A percentile compares a stretch with the other conserved stretches of the same genome.
These are phyloP conservation scores for Calameuta filiformis DNA, from an alignment of 2,888 invertebrate genomes.

Conservation along the genomic window DNA sequence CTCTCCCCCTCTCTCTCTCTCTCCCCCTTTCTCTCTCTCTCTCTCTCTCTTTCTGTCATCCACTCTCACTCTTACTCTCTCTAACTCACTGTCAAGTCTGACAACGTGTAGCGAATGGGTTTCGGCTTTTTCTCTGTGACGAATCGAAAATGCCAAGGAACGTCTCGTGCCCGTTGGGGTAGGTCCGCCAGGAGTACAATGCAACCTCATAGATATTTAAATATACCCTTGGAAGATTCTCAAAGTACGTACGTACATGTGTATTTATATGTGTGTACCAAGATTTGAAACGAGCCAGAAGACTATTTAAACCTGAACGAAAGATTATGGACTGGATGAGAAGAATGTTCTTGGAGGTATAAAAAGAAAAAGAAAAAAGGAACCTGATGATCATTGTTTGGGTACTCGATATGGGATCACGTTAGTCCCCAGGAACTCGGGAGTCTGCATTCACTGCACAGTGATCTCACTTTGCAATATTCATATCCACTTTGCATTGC, in stretches of 20 bases:
- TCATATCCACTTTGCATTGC: conserved; percentile 53
- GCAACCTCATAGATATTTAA: conserved; percentile 7
- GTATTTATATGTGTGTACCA: background rate
- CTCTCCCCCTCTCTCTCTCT: background rate
- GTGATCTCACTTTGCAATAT: conserved; percentile 47
- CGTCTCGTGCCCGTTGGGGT: conserved; percentile 42
- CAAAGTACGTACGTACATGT: background rate
- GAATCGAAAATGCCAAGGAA: conserved; percentile 38
- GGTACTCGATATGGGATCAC: background rate
- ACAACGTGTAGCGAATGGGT: conserved; percentile 48
- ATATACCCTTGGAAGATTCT: background rate
- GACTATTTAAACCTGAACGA: background rate
- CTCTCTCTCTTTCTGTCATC: background rate
- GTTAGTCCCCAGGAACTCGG: background rate
- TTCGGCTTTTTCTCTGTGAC: conserved; percentile 39
- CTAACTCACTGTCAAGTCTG: conserved; percentile 17
- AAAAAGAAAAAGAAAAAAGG: background rate
- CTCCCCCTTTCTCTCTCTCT: no score
- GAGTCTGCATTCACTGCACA: background rate
- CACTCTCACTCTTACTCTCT: background rate
- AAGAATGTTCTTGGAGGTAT: background rate
- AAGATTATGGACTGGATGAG: background rate
- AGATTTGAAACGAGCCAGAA: background rate
- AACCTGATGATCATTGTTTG: background rate
- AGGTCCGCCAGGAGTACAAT: conserved; percentile 30